These are phyloP conservation scores for Malacoraja senta DNA, from an alignment of 2,797 vertebrate genomes.

Conservation along the genomic window DNA sequence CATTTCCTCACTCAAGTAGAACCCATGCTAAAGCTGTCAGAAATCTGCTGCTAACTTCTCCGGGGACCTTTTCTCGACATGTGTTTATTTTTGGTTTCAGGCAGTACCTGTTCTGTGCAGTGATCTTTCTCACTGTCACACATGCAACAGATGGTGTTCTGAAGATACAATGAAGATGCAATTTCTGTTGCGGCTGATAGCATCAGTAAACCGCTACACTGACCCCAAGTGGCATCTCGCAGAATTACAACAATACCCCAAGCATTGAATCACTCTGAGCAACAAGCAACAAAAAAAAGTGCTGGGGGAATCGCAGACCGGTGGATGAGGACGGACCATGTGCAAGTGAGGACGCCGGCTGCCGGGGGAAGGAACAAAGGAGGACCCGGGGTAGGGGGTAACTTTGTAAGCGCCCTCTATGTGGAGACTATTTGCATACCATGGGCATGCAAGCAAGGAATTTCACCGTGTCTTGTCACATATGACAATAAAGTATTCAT, in stretches of 20 bases:
- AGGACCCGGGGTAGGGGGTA: too few relatives aligned
- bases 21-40: neutral
- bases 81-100: neutral
- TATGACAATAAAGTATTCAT: too few relatives aligned
- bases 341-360: too few relatives aligned
- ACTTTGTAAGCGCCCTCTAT: too few relatives aligned
- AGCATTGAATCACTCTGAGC: neutral
- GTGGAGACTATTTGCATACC: too few relatives aligned
- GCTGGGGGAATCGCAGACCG: too few relatives aligned
- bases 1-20: neutral
- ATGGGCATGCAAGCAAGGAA: too few relatives aligned
- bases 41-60: neutral
- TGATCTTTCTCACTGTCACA: neutral
- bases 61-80: neutral
- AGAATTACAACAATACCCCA: neutral
- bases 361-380: too few relatives aligned
- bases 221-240: neutral
- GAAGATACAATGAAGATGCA: neutral
- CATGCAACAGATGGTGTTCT: slow-evolving; percentile 1
- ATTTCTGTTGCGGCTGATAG: neutral
- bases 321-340: too few relatives aligned
- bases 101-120: neutral
- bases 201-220: neutral
- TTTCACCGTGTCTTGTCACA: too few relatives aligned
- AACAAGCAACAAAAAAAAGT: too few relatives aligned